Base-by-base conservation (phyloP, 1,140 invertebrate genomes). In the Scaptomyza montana region DNA sequence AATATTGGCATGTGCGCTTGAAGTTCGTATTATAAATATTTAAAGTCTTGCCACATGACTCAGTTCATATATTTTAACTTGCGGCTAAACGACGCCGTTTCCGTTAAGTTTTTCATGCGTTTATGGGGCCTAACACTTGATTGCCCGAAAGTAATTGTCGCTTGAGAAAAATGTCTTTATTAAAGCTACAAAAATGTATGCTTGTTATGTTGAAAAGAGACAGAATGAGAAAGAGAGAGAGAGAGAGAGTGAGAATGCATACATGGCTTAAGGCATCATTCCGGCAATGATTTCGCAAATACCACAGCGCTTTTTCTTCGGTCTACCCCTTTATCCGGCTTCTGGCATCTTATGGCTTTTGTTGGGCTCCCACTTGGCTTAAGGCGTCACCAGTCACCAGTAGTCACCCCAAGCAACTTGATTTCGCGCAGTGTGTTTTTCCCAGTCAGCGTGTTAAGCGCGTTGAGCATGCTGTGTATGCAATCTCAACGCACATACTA, bases 381-480 rank as follows among this genome's bases (percentile, higher is more conserved):
- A 51, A 41, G 62, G 62, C 68, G 62, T 57, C 36, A n/a, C 6
- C 55, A 46, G 62, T 57, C 36, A n/a, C 6, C 55, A 46, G 25
- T 13, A 71, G 53, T 25, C 45, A 50, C 53, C 46, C 36, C 69
- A 55, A 57, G 19, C 55, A 57, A 57, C 55, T 28, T 49, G 63
- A 57, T 47, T 66, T 66, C 53, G 63, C 45, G 45, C 53, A 46
- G 66, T 55, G 57, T 53, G 59, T 30, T 28, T 43, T 36, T 7
- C 7, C 33, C 33, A 8, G 7, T 36, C 9, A 2, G 67, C 67
- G 64, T 74, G 41, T 47, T 72, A 51, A 2, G 67, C 67, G 64
- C 68, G 41, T 47, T 72, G 60, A 50, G 67, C 67, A 70, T 70
- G 51, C 60, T 70, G 56, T 68, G 55, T 71, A 43, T 80, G 55